Evolutionary conservation across 2,888 invertebrate genomes (phyloP), one percentile per base, ranked within the genome.

Genomic region (Herminia tarsipennalis): DNA sequence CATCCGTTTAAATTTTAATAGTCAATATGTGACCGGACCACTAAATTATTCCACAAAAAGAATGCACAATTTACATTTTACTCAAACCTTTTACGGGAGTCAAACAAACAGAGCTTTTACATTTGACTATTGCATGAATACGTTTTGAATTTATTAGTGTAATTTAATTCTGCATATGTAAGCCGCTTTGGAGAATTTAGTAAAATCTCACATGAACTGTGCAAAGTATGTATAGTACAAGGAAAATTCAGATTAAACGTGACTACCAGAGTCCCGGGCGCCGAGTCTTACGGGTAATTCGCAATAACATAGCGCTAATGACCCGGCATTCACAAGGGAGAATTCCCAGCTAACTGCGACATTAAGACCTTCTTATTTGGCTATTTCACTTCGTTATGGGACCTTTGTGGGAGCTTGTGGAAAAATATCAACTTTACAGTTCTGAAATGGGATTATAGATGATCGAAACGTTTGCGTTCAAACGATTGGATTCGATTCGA

Each of bases 281-380:
- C 67, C 62, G 66, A 72, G 77, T 79, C 78, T 80, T 78, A 75
- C 68, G 75, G 80, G 81, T 80, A 82, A 85, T 83, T 87, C 82
- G 86, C 83, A 88, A 86, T 88, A 88, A 88, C 87, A 85, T 75
- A 76, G 83, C 86, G 80, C 87, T 89, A 89, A 89, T 88, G 88
- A 88, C 76, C 80, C 77, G 64, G 76, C 81, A 88, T 88, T 88
- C 87, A 87, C 83, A 79, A 82, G 86, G 85, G 86, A 79, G 79
- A 80, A 83, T 85, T 84, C 84, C 76, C 80, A 73, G 81, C 78
- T 88, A 88, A 89, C 87, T 86, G 86, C 83, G 81, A 81, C 86
- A 86, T 89, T 88, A 87, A 80, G 78, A 86, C 86, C 86, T 85
- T 84, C 87, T 87, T 88, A 86, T 86, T 88, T 86, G 86, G 86